A percentile compares a stretch with the other conserved stretches of the same genome.
Conservation (phyloP, 2,113 vertebrate genomes). For the Hemibates koningsi region DNA sequence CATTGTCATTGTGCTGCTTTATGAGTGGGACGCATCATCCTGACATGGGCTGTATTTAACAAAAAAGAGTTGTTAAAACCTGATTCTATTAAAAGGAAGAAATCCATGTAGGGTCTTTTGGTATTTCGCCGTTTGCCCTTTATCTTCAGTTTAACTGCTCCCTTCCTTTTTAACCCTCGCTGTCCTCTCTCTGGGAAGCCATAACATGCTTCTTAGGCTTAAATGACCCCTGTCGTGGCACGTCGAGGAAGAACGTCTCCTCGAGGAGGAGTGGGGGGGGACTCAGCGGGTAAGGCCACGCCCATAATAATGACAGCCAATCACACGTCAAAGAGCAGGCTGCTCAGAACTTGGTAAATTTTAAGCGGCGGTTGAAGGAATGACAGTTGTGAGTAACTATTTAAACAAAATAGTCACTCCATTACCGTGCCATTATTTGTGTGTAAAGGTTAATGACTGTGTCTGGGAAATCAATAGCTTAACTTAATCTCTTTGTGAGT, state of each 20-base stretch:
- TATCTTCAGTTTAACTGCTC: constrained; percentile 86
- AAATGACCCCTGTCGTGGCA: neutral
- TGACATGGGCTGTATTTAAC: constrained; percentile 99
- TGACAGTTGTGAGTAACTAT: neutral
- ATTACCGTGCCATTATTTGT: constrained; percentile 35
- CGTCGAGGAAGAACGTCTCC: neutral
- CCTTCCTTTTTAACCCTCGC: constrained; percentile 44
- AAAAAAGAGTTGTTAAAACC: constrained; percentile 95
- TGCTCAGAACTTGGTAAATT: neutral
- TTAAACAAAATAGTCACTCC: neutral
- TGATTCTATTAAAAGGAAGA: constrained; percentile 90
- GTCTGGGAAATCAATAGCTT: constrained; percentile 33
- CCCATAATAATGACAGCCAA: neutral
- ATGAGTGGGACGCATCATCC: constrained; percentile 93
- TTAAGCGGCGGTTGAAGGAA: neutral
- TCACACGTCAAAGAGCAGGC: neutral
- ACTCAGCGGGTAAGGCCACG: neutral
- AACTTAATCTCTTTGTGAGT: constrained; percentile 12
- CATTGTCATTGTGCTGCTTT: constrained; percentile 98
- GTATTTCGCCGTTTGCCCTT: constrained; percentile 87
- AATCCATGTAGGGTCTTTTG: constrained; percentile 88
- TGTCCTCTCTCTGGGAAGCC: constrained; percentile 14
- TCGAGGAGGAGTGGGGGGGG: neutral
- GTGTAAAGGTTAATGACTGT: constrained; percentile 45
- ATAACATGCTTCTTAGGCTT: constrained; percentile 36